phyloP scores from a whole-genome alignment of 2,113 vertebrate genomes.

The Centropristis striata region DNA sequence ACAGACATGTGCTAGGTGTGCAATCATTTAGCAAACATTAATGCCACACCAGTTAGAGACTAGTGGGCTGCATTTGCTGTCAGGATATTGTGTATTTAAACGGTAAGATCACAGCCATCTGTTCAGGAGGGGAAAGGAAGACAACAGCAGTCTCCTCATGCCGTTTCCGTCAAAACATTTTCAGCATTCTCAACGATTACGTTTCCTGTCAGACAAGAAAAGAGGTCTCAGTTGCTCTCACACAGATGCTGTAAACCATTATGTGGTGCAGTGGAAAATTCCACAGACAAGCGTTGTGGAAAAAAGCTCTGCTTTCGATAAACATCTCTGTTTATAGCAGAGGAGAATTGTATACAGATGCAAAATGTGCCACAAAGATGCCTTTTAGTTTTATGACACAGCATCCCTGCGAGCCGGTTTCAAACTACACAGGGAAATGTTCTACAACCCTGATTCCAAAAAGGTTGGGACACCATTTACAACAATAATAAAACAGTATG shows the following conservation, averaged over 20 bases:
- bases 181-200: background rate
- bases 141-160: background rate
- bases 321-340: slow-evolving; percentile 8
- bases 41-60: slow-evolving; percentile 39
- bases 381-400: background rate
- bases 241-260: slow-evolving; percentile 1
- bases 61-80: slow-evolving; percentile 54
- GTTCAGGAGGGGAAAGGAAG: slow-evolving; percentile 25
- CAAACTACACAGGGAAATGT: background rate
- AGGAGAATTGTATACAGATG: slow-evolving; percentile 1
- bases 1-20: slow-evolving; percentile 71
- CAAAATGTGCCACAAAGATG: slow-evolving; percentile 22
- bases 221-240: background rate
- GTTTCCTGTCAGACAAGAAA: slow-evolving; percentile 4
- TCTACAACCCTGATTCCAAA: too few relatives aligned
- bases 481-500: too few relatives aligned
- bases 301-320: background rate
- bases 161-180: slow-evolving; percentile 5
- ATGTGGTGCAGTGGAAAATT: slow-evolving; percentile 47
- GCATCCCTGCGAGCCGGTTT: background rate
- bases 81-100: slow-evolving; percentile 58
- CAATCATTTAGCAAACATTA: slow-evolving; percentile 73
- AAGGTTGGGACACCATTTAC: too few relatives aligned
- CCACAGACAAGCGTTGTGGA: background rate
- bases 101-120: slow-evolving; percentile 41